Percentiles rank a stretch among this genome's conserved stretches.
These are phyloP conservation scores for Mirza zaza DNA, from an alignment of 2,113 vertebrate species.

Conservation along the genomic window DNA sequence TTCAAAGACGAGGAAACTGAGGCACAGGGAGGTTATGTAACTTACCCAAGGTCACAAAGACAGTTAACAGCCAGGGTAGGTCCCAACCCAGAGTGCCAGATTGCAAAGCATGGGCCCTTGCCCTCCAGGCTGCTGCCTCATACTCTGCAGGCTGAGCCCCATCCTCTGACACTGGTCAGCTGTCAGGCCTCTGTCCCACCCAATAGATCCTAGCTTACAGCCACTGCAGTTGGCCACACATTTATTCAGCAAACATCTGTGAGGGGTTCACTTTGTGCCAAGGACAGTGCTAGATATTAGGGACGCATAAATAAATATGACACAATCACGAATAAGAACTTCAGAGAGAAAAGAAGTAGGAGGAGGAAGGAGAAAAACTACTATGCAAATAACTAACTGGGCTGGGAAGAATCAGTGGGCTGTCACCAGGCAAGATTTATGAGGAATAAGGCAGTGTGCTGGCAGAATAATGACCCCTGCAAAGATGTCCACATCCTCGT, in stretches of 20 bases:
- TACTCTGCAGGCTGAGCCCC: background rate
- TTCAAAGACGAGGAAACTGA: background rate
- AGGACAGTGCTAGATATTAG: background rate
- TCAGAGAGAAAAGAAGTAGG: background rate
- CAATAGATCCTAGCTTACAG: background rate
- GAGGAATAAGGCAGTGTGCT: background rate
- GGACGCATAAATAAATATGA: background rate
- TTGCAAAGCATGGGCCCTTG: background rate
- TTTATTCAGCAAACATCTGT: background rate
- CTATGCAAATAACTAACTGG: too few species aligned
- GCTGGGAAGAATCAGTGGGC: background rate
- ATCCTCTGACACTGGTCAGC: background rate
- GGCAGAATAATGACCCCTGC: background rate
- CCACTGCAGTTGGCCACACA: background rate
- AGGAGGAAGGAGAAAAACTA: background rate
- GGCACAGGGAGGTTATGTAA: background rate
- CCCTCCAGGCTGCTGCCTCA: accelerated
- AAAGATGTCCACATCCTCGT: background rate
- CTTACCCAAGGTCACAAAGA: background rate
- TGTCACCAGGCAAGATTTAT: background rate
- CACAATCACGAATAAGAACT: background rate
- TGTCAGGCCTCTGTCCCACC: background rate
- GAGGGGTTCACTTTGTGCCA: background rate
- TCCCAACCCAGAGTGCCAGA: background rate
- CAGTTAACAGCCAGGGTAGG: background rate